Conservation (phyloP, 1,140 invertebrate genomes). For the Procambarus virginalis region DNA sequence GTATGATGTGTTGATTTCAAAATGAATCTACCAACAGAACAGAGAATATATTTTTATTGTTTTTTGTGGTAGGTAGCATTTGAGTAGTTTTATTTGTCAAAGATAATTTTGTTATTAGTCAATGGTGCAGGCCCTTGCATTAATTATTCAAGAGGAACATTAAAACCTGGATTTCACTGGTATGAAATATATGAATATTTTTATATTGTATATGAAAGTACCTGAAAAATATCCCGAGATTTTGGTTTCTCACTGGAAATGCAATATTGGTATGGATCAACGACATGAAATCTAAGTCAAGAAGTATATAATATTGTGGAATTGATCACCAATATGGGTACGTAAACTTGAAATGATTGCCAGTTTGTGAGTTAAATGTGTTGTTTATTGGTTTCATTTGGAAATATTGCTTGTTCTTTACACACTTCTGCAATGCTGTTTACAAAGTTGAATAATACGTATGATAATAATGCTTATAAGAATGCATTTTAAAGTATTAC, state of each 20-base stretch:
- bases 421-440: not conserved
- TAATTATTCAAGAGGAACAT: conserved; percentile 6
- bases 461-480: not conserved
- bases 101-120: not conserved
- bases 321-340: not conserved
- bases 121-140: not conserved
- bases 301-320: not conserved
- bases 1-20: not conserved
- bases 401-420: not conserved
- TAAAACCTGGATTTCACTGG: not conserved
- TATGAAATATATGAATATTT: not conserved
- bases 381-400: not conserved
- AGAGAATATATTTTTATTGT: not conserved
- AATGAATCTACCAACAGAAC: not conserved
- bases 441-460: not conserved
- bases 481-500: not conserved
- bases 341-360: not conserved
- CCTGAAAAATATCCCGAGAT: not conserved
- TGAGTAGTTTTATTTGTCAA: not conserved
- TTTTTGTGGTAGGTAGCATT: not conserved
- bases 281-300: not conserved
- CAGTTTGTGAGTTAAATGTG: not conserved
- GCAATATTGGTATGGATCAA: not conserved
- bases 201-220: not conserved
- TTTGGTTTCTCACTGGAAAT: not conserved